These are phyloP conservation scores for Ammodytes dubius DNA, from an alignment of 2,113 vertebrate genomes.

Conservation along the genomic window DNA sequence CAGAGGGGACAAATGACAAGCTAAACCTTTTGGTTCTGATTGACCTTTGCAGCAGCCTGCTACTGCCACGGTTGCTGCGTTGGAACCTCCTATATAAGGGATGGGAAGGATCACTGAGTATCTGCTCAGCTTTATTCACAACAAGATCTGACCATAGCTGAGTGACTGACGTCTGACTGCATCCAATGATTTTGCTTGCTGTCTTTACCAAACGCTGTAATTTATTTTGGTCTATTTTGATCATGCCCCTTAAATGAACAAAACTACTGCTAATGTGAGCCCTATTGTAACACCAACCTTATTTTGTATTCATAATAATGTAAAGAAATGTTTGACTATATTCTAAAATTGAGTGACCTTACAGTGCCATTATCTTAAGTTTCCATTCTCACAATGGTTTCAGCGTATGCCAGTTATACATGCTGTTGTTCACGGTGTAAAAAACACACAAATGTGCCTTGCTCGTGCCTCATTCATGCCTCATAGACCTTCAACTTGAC, in stretches of 20 bases:
- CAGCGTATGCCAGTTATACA: background rate
- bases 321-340: background rate
- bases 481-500: slow-evolving; percentile 4
- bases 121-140: too few relatives aligned
- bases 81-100: too few relatives aligned
- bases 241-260: background rate
- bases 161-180: too few relatives aligned
- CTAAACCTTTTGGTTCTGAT: too few relatives aligned
- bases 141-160: too few relatives aligned
- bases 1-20: too few relatives aligned
- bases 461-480: slow-evolving; percentile 20
- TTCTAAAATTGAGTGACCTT: background rate
- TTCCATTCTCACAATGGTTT: background rate
- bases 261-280: background rate
- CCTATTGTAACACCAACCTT: background rate
- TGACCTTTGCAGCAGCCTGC: too few relatives aligned
- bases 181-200: too few relatives aligned
- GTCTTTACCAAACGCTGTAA: too few relatives aligned
- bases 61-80: too few relatives aligned
- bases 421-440: background rate
- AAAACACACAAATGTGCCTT: slow-evolving; percentile 4
- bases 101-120: too few relatives aligned
- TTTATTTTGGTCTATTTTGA: too few relatives aligned
- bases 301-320: background rate
- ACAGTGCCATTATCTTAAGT: background rate